Percentiles rank a stretch among this genome's conserved stretches.
Evolutionary conservation across 2,797 vertebrate species (phyloP).

Genomic region (Babyrousa celebensis): DNA sequence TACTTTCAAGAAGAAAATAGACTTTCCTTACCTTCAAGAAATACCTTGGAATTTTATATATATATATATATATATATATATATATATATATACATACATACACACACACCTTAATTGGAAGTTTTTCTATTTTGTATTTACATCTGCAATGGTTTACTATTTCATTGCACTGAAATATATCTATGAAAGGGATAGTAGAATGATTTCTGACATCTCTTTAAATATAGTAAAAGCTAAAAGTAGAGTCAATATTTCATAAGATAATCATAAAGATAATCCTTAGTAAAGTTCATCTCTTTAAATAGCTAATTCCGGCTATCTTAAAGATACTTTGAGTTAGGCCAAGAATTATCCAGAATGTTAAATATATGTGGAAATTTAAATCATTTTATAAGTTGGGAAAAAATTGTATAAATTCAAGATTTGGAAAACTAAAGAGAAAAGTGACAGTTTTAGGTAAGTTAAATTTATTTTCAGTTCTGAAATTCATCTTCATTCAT

Average conservation of each 20-base stretch:
- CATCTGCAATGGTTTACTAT: background rate
- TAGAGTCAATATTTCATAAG: background rate
- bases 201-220: constrained; percentile 63
- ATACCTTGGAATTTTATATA: constrained; percentile 56
- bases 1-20: background rate
- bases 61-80: accelerated
- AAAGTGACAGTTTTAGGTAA: constrained; percentile 50
- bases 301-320: constrained; percentile 51
- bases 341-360: constrained; percentile 38
- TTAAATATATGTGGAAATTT: constrained; percentile 51
- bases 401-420: constrained; percentile 42
- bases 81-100: background rate
- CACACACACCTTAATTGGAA: constrained; percentile 4
- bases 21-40: background rate
- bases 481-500: constrained; percentile 58
- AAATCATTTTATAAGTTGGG: background rate
- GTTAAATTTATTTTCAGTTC: constrained; percentile 61
- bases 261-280: constrained; percentile 55
- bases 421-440: constrained; percentile 64
- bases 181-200: background rate
- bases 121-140: constrained; percentile 53
- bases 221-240: constrained; percentile 63
- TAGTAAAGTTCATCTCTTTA: constrained; percentile 64
- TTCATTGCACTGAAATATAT: background rate
- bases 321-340: constrained; percentile 64